phyloP scores from a whole-genome alignment of 2,888 invertebrate species.

The Lasius platythorax region DNA sequence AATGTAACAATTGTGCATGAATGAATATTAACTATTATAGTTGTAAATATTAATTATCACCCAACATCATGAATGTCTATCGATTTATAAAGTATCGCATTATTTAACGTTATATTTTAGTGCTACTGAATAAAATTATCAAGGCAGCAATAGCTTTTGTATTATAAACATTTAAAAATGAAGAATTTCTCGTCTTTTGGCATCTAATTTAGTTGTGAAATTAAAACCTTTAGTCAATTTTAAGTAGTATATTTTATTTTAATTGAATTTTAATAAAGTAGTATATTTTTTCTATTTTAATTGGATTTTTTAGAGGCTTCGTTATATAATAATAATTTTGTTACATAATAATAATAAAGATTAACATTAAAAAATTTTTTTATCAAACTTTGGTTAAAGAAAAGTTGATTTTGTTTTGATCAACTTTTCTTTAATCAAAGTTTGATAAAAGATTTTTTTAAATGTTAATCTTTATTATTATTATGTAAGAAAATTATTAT shows the following conservation, averaged over 20 bases:
- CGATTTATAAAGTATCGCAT: slow-evolving; percentile 7
- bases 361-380: slow-evolving; percentile 11
- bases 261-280: background rate
- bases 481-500: background rate
- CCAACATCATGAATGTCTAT: background rate
- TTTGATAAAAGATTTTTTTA: slow-evolving; percentile 1
- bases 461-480: background rate
- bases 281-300: too few relatives aligned
- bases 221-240: background rate
- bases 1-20: slow-evolving; percentile 33
- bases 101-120: background rate
- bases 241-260: background rate
- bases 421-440: background rate
- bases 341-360: too few relatives aligned
- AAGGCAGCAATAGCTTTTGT: slow-evolving; percentile 3
- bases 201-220: background rate
- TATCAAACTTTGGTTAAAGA: background rate
- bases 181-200: background rate
- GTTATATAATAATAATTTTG: background rate
- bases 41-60: slow-evolving; percentile 29
- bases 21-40: slow-evolving; percentile 42
- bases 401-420: background rate
- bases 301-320: background rate
- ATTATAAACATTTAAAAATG: slow-evolving; percentile 18
- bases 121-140: background rate